Evolutionary conservation across 2,888 invertebrate genomes (phyloP), one percentile per base, ranked within the genome.

Genomic region (Linyphia triangularis): DNA sequence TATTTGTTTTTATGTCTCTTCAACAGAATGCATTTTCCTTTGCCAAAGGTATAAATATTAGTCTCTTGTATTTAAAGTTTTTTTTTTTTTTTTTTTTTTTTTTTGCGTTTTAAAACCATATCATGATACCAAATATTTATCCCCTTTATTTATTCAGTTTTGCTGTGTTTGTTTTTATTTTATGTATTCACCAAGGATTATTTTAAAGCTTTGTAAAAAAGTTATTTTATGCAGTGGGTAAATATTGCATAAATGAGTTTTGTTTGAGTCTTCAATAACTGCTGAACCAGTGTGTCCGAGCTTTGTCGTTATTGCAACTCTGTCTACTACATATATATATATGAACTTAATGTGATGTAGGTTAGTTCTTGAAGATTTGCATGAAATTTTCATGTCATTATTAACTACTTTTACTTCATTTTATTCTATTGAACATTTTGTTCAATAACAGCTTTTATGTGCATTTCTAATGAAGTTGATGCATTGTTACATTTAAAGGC

Each of bases 251-350:
- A 13, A 40, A 7, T n/a, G n/a, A 16, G 51, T 51, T 51, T 9
- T 51, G 51, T 13, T 1, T 51, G n/a, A n/a, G n/a, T n/a, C n/a
- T n/a, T 5, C n/a, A 51, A 1, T n/a, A n/a, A n/a, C n/a, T 51
- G 51, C 13, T 51, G 51, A 51, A 51, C 33, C 51, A 51, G 51
- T 51, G 51, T 77, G 30, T 77, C 26, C 26, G 61, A 77, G 77
- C 61, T 77, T 77, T 37, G 26, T 63, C 63, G 24, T 77, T 37
- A 73, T 28, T 73, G 28, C 9, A 19, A 30, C 51, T 51, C 0
- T 51, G 51, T 51, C 13, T 51, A 51, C 43, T 43, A 16, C 51
- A 51, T 51, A n/a, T 51, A n/a, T n/a, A n/a, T 51, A 51, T n/a
- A 16, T 13, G 51, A 51, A 51, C 33, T 33, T 33, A 33, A 51